phyloP scores from a whole-genome alignment of 2,888 invertebrate species.

The Creontiades dilutus region DNA sequence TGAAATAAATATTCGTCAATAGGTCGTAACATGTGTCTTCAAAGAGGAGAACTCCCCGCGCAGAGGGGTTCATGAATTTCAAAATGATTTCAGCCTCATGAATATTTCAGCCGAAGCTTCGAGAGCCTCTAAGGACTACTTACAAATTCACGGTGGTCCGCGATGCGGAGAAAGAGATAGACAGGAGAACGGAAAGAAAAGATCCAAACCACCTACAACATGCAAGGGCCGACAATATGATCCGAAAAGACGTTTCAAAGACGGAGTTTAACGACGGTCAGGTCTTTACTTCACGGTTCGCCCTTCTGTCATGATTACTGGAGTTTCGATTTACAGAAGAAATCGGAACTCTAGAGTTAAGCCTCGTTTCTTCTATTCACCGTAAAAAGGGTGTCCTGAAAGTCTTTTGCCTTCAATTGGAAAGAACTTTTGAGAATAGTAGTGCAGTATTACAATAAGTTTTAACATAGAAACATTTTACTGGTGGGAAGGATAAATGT shows the following conservation, averaged over 20 bases:
- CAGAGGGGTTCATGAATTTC: conserved; percentile 54
- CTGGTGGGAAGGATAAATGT: too few relatives aligned
- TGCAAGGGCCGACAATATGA: conserved; percentile 4
- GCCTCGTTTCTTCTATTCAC: too few relatives aligned
- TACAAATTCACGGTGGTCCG: conserved; percentile 55
- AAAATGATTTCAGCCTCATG: conserved; percentile 61
- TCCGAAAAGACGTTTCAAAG: background rate
- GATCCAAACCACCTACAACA: background rate
- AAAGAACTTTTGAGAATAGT: too few relatives aligned
- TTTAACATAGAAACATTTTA: too few relatives aligned
- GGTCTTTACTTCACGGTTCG: background rate
- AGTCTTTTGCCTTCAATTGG: too few relatives aligned
- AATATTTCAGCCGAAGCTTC: conserved; percentile 55
- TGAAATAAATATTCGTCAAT: conserved; percentile 65
- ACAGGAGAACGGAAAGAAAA: background rate
- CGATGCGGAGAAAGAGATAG: background rate
- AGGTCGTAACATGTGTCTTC: conserved; percentile 61
- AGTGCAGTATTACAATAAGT: too few relatives aligned
- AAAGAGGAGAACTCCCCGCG: background rate
- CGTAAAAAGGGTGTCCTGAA: too few relatives aligned
- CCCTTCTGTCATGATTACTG: background rate
- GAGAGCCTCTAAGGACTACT: conserved; percentile 9
- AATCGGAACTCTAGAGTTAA: too few relatives aligned
- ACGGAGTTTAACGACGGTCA: background rate
- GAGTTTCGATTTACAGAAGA: background rate